Conservation (phyloP, 2,888 invertebrate species). For the Trachelus stipa region DNA sequence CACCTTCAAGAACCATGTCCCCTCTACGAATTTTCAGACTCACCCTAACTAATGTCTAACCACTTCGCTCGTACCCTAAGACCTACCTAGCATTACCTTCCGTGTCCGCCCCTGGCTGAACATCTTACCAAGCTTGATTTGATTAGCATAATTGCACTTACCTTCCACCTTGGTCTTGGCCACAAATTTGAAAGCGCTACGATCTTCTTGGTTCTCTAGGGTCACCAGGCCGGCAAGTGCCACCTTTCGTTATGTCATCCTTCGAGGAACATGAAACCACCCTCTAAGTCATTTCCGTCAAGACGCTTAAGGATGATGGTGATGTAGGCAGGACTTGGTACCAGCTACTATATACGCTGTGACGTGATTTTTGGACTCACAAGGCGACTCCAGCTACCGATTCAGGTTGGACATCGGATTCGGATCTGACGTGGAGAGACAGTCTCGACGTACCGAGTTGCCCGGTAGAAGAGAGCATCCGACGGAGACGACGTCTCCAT, state of each 20-base stretch:
- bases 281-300: neutral
- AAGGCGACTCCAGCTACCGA: too few relatives aligned
- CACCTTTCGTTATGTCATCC: neutral
- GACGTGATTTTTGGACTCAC: too few relatives aligned
- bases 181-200: slow-evolving; percentile 42
- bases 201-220: neutral
- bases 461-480: too few relatives aligned
- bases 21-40: slow-evolving; percentile 50
- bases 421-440: too few relatives aligned
- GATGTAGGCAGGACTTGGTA: too few relatives aligned
- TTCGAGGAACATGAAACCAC: neutral
- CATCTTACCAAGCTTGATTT: slow-evolving; percentile 59
- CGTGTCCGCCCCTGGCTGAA: slow-evolving; percentile 47
- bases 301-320: neutral
- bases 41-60: slow-evolving; percentile 45
- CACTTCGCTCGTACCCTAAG: slow-evolving; percentile 46
- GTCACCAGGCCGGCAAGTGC: neutral
- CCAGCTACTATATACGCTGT: too few relatives aligned
- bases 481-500: too few relatives aligned
- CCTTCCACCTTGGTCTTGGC: slow-evolving; percentile 30
- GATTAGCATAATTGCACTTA: slow-evolving; percentile 62
- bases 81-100: slow-evolving; percentile 57
- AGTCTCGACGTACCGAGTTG: too few relatives aligned
- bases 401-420: too few relatives aligned
- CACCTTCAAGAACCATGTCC: neutral